Base-by-base conservation (phyloP, 2,113 vertebrate species). In the Clarias magur region DNA sequence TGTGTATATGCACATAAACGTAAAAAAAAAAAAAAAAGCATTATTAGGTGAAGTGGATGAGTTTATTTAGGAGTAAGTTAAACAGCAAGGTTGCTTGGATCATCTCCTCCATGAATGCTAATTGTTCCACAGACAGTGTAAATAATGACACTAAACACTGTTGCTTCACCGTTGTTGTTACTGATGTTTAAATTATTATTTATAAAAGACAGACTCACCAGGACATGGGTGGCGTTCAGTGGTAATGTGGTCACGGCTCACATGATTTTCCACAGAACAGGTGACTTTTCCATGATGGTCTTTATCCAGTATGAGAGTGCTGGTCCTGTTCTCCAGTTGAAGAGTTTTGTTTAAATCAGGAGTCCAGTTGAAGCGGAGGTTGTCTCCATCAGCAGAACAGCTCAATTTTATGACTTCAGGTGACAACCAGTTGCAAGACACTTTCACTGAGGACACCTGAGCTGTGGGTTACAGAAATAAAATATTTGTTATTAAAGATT, bases 351-450 rank as follows among this genome's bases (percentile, higher is more conserved):
- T 27, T 59, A 30, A 68, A 81, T 72, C 60, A 54, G 80, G 30
- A 67, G 88, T 87, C 88, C 88, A 89, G 65, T 0, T 81, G 68
- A 62, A 89, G 53, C 3, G 11, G 8, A 83, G 48, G 17, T 23
- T 13, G 23, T 89, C 85, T 23, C 88, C 85, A 5, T 80, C 34
- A 72, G 88, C 67, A 21, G 63, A 82, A 86, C 88, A 89, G 76
- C 0, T 30, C 57, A 68, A 84, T 2, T 23, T 59, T 13, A 19
- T 83, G 13, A 21, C n/a, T 30, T 3, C 30, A 79, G 11, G 19
- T 5, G 88, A 60, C 6, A 54, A 62, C n/a, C 84, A 86, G 42
- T 0, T 60, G 53, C 34, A 16, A 1, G 53, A 68, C 7, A 88
- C 54, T 7, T 54, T 21, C 34, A 89, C 60, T 42, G 73, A 84